A percentile compares a stretch with the other conserved stretches of the same genome.
These are phyloP conservation scores for Plemyria rubiginata DNA, from an alignment of 2,888 invertebrate genomes.

Conservation along the genomic window DNA sequence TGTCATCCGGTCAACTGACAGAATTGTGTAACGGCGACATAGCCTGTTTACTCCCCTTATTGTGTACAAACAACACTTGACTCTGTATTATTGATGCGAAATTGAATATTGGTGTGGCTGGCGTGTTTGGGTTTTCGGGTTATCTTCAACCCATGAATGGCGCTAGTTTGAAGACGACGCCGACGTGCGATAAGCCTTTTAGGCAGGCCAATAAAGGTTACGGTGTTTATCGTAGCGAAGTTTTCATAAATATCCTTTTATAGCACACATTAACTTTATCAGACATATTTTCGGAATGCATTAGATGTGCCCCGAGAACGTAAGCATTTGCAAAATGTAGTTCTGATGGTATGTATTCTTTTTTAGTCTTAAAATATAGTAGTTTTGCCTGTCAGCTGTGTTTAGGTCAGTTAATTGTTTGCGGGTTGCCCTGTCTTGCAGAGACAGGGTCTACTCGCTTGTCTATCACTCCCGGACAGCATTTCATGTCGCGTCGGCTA, in stretches of 20 bases:
- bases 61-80: slow-evolving; percentile 66
- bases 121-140: slow-evolving; percentile 17
- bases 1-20: slow-evolving; percentile 73
- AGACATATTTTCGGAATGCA: neutral
- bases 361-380: neutral
- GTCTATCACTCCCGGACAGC: slow-evolving; percentile 19
- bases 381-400: slow-evolving; percentile 12
- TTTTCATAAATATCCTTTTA: slow-evolving; percentile 11
- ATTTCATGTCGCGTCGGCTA: slow-evolving; percentile 6
- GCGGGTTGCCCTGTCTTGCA: slow-evolving; percentile 29
- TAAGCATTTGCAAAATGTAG: too few species aligned
- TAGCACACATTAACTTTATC: slow-evolving; percentile 4
- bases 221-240: slow-evolving; percentile 10
- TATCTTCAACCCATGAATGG: slow-evolving; percentile 17
- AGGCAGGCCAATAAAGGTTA: slow-evolving; percentile 2
- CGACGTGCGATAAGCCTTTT: slow-evolving; percentile 16
- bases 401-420: slow-evolving; percentile 43
- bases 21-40: slow-evolving; percentile 62
- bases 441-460: slow-evolving; percentile 25
- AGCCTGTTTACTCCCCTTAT: slow-evolving; percentile 65
- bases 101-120: slow-evolving; percentile 39
- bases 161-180: slow-evolving; percentile 14
- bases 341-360: too few species aligned
- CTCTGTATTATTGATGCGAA: slow-evolving; percentile 48
- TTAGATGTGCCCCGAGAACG: neutral